Evolutionary conservation across 2,888 invertebrate genomes (phyloP), one percentile per base, ranked within the genome.

Genomic region (Zygogramma bicolorata): DNA sequence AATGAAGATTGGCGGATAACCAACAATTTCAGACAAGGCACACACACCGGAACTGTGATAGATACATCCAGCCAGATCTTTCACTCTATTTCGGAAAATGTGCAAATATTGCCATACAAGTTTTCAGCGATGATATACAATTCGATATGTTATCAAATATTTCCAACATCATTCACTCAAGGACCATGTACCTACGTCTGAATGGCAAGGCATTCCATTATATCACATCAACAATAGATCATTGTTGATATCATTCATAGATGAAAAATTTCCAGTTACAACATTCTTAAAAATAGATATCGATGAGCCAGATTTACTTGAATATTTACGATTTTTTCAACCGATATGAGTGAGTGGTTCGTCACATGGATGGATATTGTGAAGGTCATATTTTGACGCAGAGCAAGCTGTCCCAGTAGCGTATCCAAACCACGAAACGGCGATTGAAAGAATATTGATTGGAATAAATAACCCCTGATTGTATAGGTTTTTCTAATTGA

Each of bases 201-300:
- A n/a, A 53, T n/a, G n/a, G 27, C n/a, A 27, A n/a, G 13, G 15
- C 7, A 65, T n/a, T 29, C 8, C 27, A 27, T 38, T 13, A 49
- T 25, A 22, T 15, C 13, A 13, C 13, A 46, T 5, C 46, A 46
- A 46, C 27, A 10, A 18, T 22, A 18, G 13, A 29, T 46, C 13
- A 42, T 46, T 20, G 15, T 15, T 13, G 4, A 46, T n/a, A 15
- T 25, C 15, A 60, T 60, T n/a, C 10, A 1, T 25, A 22, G 22
- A 53, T 5, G n/a, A 22, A 7, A 13, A 13, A n/a, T 27, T 53
- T 27, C 8, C 7, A 6, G 22, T 25, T 53, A n/a, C n/a, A 53
- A 27, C 53, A 53, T 27, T n/a, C 15, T 7, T 53, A 53, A 53
- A 53, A 53, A 53, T 53, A 53, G 53, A 53, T 53, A 27, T 27